Evolutionary conservation across 2,888 invertebrate genomes (phyloP), one percentile per base, ranked within the genome.

Genomic region (Acanthoscelides obtectus): DNA sequence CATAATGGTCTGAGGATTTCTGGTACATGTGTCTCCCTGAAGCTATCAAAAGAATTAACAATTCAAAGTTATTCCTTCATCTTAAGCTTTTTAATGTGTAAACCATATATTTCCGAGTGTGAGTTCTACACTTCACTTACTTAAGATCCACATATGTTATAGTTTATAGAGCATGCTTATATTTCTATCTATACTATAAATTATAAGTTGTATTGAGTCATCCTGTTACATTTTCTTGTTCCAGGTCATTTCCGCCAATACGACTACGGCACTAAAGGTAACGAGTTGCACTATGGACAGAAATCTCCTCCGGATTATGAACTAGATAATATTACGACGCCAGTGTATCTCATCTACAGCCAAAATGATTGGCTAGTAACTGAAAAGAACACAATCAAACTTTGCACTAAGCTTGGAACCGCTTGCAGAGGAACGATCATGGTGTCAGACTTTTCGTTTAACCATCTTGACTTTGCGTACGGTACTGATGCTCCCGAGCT

Each of bases 331-430:
- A 79, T 88, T 21, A 85, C 84, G 19, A 80, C 85, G 1, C 87
- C 87, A 0, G 82, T 86, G 22, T 84, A 86, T 63, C 73, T 88
- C 2, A 87, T 86, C 75, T 87, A 85, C 75, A 87, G 87, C 69
- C 81, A 83, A 20, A 86, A 87, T 71, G 90, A 90, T 79, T 87
- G 85, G 84, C 77, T 89, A 45, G 85, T 88, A 2, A 85, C 85
- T 73, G 83, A 84, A 69, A 70, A 22, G 12, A 80, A 80, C 72
- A 79, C 79, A 19, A 65, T 73, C 1, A 72, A 71, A 64, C 68
- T 78, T 77, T 82, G 70, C 76, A 88, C 64, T 81, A 86, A 76
- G 69, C 70, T 84, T 68, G 74, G 76, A 0, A 78, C 80, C 68
- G 69, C 66, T 65, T 73, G 76, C n/a, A 73, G 74, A 71, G 80